Evolutionary conservation across 2,797 vertebrate genomes (phyloP), one percentile per base, ranked within the genome.

Genomic region (Alectoris magna): DNA sequence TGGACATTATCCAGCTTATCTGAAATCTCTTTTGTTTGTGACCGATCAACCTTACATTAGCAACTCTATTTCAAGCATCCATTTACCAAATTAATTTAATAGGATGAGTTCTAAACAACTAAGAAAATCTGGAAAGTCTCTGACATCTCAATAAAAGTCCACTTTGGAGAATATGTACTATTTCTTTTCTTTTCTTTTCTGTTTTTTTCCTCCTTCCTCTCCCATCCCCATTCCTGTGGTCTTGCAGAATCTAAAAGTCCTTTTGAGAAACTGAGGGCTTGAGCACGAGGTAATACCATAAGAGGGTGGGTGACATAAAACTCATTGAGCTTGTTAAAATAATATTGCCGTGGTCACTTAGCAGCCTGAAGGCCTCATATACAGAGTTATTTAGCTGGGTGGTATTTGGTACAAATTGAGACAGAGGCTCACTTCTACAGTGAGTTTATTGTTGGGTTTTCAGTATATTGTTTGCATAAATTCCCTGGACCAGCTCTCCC

Each of bases 401-500:
- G 93, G 92, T 85, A 93, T 85, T 91, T 94, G 73, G 67, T 88
- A 68, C 2, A 7, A 62, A 58, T 58, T 1, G 18, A 83, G 76
- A n/a, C 87, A 70, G 88, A 83, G 74, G n/a, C 70, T 94, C 15
- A 2, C 62, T 78, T 93, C 73, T 71, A 86, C 95, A 95, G 87
- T 70, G 81, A 82, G 53, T 90, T 93, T 91, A 81, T 93, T 94
- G 94, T 96, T 96, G 84, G 51, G 11, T 88, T 93, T 94, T 93
- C 89, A 71, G 79, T 86, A 67, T 85, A 76, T 94, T 94, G 89
- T 96, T 94, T 95, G 82, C 2, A 13, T 92, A 90, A 94, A 95
- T 92, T 93, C 91, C 83, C 82, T 56, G n/a, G 64, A 49, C 92
- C 73, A 82, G 67, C 82, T 91, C 76, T 94, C 90, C 36, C 87